Evolutionary conservation across 2,113 vertebrate species (phyloP).

Genomic region (Burhinus oedicnemus): DNA sequence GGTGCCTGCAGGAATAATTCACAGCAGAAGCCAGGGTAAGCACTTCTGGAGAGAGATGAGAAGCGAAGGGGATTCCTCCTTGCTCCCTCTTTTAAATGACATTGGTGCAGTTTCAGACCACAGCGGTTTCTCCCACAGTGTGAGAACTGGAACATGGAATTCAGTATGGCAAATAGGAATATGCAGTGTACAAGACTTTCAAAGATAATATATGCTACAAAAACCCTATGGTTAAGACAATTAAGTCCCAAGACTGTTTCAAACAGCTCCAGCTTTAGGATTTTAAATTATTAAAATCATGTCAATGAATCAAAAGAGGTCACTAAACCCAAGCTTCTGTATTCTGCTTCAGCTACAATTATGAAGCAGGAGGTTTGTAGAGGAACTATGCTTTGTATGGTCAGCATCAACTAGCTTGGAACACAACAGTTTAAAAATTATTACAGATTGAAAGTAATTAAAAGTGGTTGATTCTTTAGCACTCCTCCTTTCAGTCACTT

Average conservation of each 20-base stretch:
- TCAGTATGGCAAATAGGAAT: background rate
- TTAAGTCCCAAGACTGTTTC: background rate
- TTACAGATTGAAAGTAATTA: background rate
- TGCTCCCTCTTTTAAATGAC: background rate
- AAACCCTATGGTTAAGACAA: background rate
- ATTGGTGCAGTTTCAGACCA: background rate
- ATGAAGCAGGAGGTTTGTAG: background rate
- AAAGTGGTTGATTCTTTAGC: background rate
- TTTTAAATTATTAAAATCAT: slow-evolving; percentile 48
- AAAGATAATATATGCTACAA: background rate
- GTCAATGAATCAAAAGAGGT: slow-evolving; percentile 8
- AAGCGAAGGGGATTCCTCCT: background rate
- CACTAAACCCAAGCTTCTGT: slow-evolving; percentile 16
- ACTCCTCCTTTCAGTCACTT: slow-evolving; percentile 18
- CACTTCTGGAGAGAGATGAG: background rate
- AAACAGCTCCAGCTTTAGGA: slow-evolving; percentile 20
- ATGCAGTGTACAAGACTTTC: background rate
- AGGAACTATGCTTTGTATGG: background rate
- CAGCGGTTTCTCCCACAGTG: background rate
- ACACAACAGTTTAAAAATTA: slow-evolving; percentile 9
- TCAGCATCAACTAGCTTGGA: background rate
- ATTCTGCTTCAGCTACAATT: background rate
- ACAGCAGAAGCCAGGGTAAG: background rate
- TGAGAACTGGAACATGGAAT: background rate
- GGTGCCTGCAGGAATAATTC: background rate